Conservation (phyloP, 2,797 vertebrate genomes). For the Diplodus puntazzo region DNA sequence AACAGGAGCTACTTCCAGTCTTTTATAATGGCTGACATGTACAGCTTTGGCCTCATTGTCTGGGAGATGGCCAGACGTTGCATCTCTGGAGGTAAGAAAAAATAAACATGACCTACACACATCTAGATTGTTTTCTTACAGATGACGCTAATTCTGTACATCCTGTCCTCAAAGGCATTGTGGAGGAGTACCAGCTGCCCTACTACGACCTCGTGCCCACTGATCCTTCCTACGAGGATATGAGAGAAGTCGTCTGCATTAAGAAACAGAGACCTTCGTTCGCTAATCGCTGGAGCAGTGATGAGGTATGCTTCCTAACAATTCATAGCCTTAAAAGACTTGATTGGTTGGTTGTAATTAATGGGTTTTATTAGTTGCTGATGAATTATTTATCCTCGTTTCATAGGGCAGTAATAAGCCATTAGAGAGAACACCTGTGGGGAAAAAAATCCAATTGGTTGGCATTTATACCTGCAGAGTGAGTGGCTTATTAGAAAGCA, state of each 20-base stretch:
- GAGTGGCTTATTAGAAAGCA: neutral
- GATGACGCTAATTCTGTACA: neutral
- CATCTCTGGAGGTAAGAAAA: conserved; percentile 91
- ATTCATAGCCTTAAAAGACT: neutral
- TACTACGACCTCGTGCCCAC: conserved; percentile 94
- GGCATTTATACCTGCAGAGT: neutral
- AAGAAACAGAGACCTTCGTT: conserved; percentile 93
- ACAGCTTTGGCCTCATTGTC: conserved; percentile 97
- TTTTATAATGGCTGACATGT: conserved; percentile 99
- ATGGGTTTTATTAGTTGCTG: neutral
- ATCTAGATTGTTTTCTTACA: conserved; percentile 1
- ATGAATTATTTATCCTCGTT: neutral
- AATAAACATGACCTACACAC: neutral
- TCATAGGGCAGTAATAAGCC: neutral
- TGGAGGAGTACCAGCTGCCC: conserved; percentile 97
- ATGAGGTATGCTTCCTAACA: conserved; percentile 87
- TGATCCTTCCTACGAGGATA: conserved; percentile 96
- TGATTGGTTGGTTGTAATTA: neutral
- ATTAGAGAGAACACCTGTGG: conserved; percentile 11
- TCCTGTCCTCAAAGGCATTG: conserved; percentile 86
- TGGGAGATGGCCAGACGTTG: conserved; percentile 96
- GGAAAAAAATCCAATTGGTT: neutral
- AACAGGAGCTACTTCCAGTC: conserved; percentile 96
- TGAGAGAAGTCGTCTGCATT: conserved; percentile 95
- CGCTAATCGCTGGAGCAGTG: conserved; percentile 94